Evolutionary conservation across 2,113 vertebrate species (phyloP), one percentile per base, ranked within the genome.

Genomic region (Physeter macrocephalus): DNA sequence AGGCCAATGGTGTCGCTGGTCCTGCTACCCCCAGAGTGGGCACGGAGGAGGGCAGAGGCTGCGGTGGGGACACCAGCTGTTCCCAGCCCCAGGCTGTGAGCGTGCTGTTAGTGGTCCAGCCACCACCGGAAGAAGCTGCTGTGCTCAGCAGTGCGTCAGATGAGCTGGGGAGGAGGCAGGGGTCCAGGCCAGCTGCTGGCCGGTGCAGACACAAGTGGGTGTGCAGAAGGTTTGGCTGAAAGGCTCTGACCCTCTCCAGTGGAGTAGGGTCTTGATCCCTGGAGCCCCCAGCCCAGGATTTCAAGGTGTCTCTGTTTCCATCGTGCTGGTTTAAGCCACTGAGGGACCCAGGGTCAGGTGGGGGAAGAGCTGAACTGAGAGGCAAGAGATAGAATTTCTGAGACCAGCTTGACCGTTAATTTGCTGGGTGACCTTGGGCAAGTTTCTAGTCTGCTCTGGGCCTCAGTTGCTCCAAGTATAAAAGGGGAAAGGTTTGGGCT

Each of bases 111-210:
- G 96, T 27, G 88, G 93, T 59, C 95, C 96, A 96, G 93, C 85
- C 96, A 94, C 85, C 97, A 95, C 96, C 78, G 23, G 34, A 86
- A 90, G 96, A 97, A 97, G 90, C 93, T 92, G 96, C 95, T 96
- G 81, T 87, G 87, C 12, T 96, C 95, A 92, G 93, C 96, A 92
- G 88, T 25, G 97, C 23, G 2, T 95, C 96, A 98, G 96, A 97
- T 84, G 75, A 92, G 86, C 89, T 27, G 10, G 64, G 43, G 34
- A 39, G 85, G 74, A 43, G 94, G 57, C 21, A 34, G 72, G 52
- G 34, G 49, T 93, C 90, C 87, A 49, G 80, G 87, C 94, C 97
- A 96, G 96, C 94, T 97, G 96, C 92, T 0, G 54, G 74, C 92
- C 84, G 93, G 93, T 84, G 88, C 77, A 57, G 49, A 66, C 52